Conservation (phyloP, 30 jellyfish, hydroid and myxozoan genomes). For the Aurelia aurita complex sp. Pacific region DNA sequence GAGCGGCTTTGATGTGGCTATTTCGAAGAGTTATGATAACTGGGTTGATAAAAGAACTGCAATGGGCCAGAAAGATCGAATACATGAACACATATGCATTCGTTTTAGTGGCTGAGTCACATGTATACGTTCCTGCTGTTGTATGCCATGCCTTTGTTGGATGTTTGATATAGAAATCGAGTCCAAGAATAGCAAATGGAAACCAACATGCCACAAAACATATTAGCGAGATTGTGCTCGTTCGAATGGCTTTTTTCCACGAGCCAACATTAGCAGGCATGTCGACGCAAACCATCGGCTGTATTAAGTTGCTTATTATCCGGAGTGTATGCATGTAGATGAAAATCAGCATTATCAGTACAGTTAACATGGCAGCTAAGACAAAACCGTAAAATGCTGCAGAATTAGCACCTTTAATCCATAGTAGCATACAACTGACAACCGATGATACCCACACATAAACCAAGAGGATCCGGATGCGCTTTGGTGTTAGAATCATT, state of each 20-base stretch:
- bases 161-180: not conserved
- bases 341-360: not conserved
- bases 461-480: not conserved
- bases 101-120: not conserved
- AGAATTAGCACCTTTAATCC: not conserved
- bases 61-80: constrained; percentile 6
- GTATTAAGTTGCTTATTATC: not conserved
- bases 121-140: not conserved
- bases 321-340: constrained; percentile 1
- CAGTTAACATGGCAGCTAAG: not conserved
- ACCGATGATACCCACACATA: not conserved
- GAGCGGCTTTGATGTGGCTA: constrained; percentile 5
- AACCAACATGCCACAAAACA: not conserved
- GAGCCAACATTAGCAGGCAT: not conserved
- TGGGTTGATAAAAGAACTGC: not conserved
- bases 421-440: not conserved
- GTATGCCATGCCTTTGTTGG: not conserved
- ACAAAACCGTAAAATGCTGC: not conserved
- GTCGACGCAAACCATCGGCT: not conserved
- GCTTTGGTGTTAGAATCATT: not conserved
- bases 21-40: constrained; percentile 2
- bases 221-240: not conserved
- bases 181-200: constrained; percentile 2
- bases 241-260: not conserved
- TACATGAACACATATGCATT: not conserved